Conservation (phyloP, 92 coral and sea anemone species). For the Phenganax marumi region DNA sequence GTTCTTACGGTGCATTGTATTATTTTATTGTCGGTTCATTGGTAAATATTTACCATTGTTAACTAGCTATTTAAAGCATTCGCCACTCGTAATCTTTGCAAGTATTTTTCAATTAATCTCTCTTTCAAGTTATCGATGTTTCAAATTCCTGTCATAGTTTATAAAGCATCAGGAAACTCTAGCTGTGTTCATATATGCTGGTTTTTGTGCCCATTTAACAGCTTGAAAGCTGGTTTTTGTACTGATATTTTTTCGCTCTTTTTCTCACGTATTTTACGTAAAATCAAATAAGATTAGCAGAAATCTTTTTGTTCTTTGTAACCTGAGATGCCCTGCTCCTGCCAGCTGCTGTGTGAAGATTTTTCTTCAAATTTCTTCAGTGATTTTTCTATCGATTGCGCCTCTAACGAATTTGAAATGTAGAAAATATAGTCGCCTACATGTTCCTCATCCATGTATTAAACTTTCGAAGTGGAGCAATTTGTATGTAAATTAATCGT, state of each 20-base stretch:
- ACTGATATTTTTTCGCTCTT: neutral
- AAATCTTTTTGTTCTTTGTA: slow-evolving; percentile 10
- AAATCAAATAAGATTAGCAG: neutral
- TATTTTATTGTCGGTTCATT: too few relatives aligned
- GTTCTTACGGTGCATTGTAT: too few relatives aligned
- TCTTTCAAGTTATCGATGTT: neutral
- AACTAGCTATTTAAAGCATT: neutral
- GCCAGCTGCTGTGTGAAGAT: neutral
- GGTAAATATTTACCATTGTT: neutral
- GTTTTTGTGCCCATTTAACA: neutral
- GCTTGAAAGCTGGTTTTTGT: neutral
- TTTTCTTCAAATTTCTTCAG: slow-evolving; percentile 10
- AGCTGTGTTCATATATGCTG: slow-evolving; percentile 1
- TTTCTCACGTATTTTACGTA: neutral
- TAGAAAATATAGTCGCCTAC: too few relatives aligned
- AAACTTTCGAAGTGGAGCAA: neutral
- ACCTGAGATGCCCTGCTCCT: neutral
- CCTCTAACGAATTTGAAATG: too few relatives aligned
- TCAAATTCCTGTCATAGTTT: neutral
- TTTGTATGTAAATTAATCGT: neutral
- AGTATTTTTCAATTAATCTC: neutral
- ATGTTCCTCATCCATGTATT: too few relatives aligned
- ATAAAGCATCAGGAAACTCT: neutral
- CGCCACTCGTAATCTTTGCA: neutral
- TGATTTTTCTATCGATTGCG: neutral